phyloP scores from a whole-genome alignment of 1,140 invertebrate genomes.

The Schlechtendalia chinensis region DNA sequence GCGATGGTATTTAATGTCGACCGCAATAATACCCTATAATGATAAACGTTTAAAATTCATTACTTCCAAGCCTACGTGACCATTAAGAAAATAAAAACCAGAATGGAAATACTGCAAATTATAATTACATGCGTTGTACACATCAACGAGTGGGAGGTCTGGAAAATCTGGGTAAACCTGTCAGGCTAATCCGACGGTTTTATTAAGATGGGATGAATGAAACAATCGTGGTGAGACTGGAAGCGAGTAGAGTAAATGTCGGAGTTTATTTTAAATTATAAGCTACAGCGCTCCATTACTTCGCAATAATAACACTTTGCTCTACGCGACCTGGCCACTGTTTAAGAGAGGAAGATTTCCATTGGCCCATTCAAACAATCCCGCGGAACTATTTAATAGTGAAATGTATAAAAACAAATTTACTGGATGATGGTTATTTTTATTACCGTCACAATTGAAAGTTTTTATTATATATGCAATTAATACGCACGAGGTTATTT shows the following conservation, averaged over 20 bases:
- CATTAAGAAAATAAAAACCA: not conserved
- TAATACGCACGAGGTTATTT: not conserved
- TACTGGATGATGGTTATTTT: constrained; percentile 7
- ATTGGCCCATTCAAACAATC: not conserved
- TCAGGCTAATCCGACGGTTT: not conserved
- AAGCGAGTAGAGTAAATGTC: constrained; percentile 16
- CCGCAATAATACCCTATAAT: no score
- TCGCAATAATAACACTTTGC: constrained; percentile 21
- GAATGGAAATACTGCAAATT: not conserved
- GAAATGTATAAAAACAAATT: constrained; percentile 19
- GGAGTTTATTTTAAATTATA: constrained; percentile 30
- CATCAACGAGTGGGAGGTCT: not conserved
- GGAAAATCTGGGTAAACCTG: not conserved
- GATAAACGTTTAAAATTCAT: not conserved
- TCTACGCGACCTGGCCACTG: constrained; percentile 12
- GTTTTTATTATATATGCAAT: not conserved
- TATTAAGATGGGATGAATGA: not conserved
- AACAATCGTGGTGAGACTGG: not conserved
- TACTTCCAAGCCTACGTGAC: not conserved
- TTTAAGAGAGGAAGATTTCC: not conserved
- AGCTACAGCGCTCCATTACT: constrained; percentile 10
- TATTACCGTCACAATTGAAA: not conserved
- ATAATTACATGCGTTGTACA: not conserved
- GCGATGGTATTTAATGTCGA: no score
- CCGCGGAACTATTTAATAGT: not conserved